These are phyloP conservation scores for Zaprionus davidi DNA, from an alignment of 1,140 invertebrate species.

Conservation along the genomic window DNA sequence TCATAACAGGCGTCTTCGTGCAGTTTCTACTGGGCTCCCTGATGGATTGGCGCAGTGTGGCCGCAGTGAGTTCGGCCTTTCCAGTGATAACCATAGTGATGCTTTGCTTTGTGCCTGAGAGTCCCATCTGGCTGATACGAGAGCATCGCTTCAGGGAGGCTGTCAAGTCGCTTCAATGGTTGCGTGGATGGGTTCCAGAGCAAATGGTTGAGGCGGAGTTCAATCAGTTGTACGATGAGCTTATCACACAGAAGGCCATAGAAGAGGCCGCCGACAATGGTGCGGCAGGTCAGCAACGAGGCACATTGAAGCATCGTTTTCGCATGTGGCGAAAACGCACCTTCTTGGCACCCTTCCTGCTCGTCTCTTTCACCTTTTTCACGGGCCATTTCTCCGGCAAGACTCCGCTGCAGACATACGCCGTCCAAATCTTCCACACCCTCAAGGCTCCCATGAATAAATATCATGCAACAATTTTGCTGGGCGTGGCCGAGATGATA, in stretches of 20 bases:
- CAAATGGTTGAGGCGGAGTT: constrained; percentile 86
- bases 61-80: constrained; percentile 88
- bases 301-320: constrained; percentile 50
- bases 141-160: constrained; percentile 87
- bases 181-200: constrained; percentile 88
- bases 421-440: constrained; percentile 88
- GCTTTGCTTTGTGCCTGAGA: constrained; percentile 90
- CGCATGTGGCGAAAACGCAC: constrained; percentile 75
- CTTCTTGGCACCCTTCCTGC: constrained; percentile 87
- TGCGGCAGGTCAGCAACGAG: constrained; percentile 18
- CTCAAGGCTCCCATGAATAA: constrained; percentile 89
- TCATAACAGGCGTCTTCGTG: constrained; percentile 89
- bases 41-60: constrained; percentile 89
- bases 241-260: constrained; percentile 78
- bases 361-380: constrained; percentile 88
- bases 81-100: constrained; percentile 88
- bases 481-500: constrained; percentile 88
- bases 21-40: constrained; percentile 89
- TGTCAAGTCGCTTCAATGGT: constrained; percentile 86
- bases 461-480: constrained; percentile 89
- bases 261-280: constrained; percentile 54
- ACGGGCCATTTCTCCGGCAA: constrained; percentile 89
- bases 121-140: constrained; percentile 90
- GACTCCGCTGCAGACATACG: constrained; percentile 89
- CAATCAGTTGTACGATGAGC: constrained; percentile 85